phyloP scores from a whole-genome alignment of 2,113 vertebrate genomes.

The Rhabdomys dilectus region DNA sequence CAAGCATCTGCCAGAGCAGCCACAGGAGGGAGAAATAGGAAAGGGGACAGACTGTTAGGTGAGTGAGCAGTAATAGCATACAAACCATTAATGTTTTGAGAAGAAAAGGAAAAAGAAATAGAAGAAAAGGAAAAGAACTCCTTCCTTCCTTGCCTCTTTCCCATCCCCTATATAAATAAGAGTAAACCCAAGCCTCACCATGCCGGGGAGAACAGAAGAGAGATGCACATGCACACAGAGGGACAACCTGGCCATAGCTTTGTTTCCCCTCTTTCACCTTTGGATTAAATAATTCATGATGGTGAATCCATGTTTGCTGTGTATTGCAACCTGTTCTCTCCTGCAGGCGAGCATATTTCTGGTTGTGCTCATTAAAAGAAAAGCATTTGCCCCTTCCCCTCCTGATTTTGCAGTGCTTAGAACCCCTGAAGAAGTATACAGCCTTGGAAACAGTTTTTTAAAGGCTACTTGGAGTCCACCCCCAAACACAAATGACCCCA shows the following conservation, averaged over 20 bases:
- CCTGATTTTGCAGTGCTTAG: slow-evolving; percentile 47
- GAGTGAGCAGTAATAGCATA: slow-evolving; percentile 7
- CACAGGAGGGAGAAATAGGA: slow-evolving; percentile 60
- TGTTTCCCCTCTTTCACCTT: slow-evolving; percentile 79
- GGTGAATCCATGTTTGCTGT: slow-evolving; percentile 71
- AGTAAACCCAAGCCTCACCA: slow-evolving; percentile 60
- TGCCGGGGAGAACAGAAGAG: slow-evolving; percentile 35
- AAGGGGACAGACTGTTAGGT: slow-evolving; percentile 63
- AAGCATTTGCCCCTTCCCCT: slow-evolving; percentile 23
- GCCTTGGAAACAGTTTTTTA: slow-evolving; percentile 41
- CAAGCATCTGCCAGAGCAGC: slow-evolving; percentile 92
- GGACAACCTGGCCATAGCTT: slow-evolving; percentile 62
- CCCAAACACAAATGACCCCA: slow-evolving; percentile 46
- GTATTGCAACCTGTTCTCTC: slow-evolving; percentile 62
- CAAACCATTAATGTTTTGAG: neutral
- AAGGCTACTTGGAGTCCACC: slow-evolving; percentile 32
- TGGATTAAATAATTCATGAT: slow-evolving; percentile 80
- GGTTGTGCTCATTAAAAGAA: slow-evolving; percentile 64
- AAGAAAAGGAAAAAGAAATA: neutral
- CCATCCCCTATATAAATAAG: slow-evolving; percentile 51
- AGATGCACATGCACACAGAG: slow-evolving; percentile 15
- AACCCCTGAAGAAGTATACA: slow-evolving; percentile 42
- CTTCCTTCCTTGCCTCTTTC: neutral
- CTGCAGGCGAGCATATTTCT: slow-evolving; percentile 59
- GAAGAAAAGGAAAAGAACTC: neutral